A percentile compares a stretch with the other conserved stretches of the same genome.
phyloP scores from a whole-genome alignment of 2,113 vertebrate genomes.

The Gymnobelideus leadbeateri region DNA sequence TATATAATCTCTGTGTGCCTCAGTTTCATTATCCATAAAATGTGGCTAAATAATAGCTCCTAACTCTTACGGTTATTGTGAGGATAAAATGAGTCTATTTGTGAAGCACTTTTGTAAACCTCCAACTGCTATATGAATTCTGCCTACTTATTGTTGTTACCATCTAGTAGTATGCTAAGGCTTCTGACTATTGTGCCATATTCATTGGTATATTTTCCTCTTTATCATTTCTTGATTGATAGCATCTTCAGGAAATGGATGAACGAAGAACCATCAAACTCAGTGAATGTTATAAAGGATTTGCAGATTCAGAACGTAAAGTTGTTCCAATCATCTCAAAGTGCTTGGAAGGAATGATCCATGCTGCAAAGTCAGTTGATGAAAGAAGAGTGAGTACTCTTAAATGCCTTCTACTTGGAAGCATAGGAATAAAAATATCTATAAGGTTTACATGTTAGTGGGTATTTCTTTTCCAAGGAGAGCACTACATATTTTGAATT shows the following conservation, averaged over 20 bases:
- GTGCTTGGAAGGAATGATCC: slow-evolving; percentile 98
- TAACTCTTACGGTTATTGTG: neutral
- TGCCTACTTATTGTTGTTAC: neutral
- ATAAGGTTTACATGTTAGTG: neutral
- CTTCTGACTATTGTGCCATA: slow-evolving; percentile 20
- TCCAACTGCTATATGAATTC: neutral
- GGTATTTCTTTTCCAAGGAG: neutral
- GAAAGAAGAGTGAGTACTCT: slow-evolving; percentile 90
- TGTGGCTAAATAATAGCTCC: neutral
- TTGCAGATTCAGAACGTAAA: slow-evolving; percentile 96
- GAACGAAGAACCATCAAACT: slow-evolving; percentile 95
- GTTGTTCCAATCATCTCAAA: slow-evolving; percentile 98
- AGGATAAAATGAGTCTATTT: neutral
- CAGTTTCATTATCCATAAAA: neutral
- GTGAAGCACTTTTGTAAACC: neutral
- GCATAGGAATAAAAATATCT: neutral
- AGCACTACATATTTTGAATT: neutral
- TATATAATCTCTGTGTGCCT: neutral
- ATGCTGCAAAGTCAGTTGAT: slow-evolving; percentile 96
- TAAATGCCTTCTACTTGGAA: neutral
- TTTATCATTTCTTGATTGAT: slow-evolving; percentile 63
- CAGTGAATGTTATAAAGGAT: slow-evolving; percentile 95
- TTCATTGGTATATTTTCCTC: slow-evolving; percentile 51
- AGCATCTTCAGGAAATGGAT: slow-evolving; percentile 99
- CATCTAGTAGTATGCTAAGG: slow-evolving; percentile 35